phyloP scores from a whole-genome alignment of 2,113 vertebrate species.

The Chionis minor region DNA sequence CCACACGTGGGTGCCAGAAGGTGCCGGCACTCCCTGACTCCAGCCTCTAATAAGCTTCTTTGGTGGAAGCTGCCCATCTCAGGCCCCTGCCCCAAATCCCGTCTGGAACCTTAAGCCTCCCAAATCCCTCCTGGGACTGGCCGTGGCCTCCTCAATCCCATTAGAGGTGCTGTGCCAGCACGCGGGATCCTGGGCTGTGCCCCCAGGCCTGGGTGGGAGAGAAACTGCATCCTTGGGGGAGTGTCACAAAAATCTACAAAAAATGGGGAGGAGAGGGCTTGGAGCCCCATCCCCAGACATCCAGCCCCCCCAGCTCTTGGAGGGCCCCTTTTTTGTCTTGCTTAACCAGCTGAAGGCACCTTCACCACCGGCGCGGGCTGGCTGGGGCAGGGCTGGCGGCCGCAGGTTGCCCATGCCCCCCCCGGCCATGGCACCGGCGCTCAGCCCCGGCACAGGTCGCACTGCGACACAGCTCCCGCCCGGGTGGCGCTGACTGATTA shows the following conservation, averaged over 20 bases:
- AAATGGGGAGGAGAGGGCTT: accelerated
- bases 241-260: neutral
- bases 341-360: neutral
- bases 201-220: neutral
- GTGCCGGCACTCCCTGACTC: neutral
- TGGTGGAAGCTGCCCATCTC: neutral
- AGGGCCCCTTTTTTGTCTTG: neutral
- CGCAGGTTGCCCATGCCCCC: neutral
- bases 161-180: neutral
- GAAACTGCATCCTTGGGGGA: accelerated
- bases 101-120: conserved; percentile 65
- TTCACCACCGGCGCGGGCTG: neutral
- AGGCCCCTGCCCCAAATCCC: conserved; percentile 50
- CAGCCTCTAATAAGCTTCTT: conserved; percentile 57
- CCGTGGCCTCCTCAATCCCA: neutral
- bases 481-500: neutral
- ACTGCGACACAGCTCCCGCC: conserved; percentile 39
- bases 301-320: neutral
- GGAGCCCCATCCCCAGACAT: neutral
- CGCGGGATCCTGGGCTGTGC: neutral
- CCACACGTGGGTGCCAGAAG: neutral
- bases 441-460: neutral
- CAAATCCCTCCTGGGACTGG: conserved; percentile 57
- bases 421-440: neutral
- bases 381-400: neutral